Base-by-base conservation (phyloP, 2,113 vertebrate genomes). In the Thunnus thynnus region DNA sequence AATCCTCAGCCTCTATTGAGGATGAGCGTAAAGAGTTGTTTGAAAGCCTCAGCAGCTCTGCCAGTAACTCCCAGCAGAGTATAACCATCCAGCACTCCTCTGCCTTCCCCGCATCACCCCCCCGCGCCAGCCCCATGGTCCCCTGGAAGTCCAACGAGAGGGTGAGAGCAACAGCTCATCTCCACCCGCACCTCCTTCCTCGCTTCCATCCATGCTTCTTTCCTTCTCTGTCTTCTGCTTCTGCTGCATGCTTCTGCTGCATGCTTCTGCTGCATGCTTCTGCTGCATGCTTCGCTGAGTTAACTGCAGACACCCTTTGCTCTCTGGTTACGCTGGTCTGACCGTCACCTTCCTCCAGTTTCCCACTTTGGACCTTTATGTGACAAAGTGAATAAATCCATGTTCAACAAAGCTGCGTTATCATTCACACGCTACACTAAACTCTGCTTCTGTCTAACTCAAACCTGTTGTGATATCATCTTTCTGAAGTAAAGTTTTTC, bases 61-160 rank as follows among this genome's bases (percentile, higher is more conserved):
- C 91, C 83, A 92, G 85, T 80, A 94, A 91, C 86, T 94, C 93
- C 13, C 91, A 92, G 77, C 78, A 70, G 73, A 95, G 89, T 64
- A 83, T 94, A 87, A 81, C 64, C 2, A 13, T 17, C 14, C 57
- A 16, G 44, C 58, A 57, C 20, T 3, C 13, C 61, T 27, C 60
- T 36, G 63, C 18, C 36, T 13, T 14, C 36, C 61, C 72, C 13
- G 20, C 55, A 61, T 0, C 54, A 17, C 25, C 48, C 50, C 61
- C 80, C 12, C 72, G 9, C 30, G 30, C 64, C 63, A 30, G 65
- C 57, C 72, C 57, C 13, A 7, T 18, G 25, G 27, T 36, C 18
- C 41, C 32, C n/a, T 2, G 0, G 8, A 80, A 36, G 66, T 76
- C 70, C 76, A 16, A 3, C 78, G 13, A 56, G 69, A 88, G 76